phyloP scores from a whole-genome alignment of 2,888 invertebrate genomes.

The Seladonia tumulorum region DNA sequence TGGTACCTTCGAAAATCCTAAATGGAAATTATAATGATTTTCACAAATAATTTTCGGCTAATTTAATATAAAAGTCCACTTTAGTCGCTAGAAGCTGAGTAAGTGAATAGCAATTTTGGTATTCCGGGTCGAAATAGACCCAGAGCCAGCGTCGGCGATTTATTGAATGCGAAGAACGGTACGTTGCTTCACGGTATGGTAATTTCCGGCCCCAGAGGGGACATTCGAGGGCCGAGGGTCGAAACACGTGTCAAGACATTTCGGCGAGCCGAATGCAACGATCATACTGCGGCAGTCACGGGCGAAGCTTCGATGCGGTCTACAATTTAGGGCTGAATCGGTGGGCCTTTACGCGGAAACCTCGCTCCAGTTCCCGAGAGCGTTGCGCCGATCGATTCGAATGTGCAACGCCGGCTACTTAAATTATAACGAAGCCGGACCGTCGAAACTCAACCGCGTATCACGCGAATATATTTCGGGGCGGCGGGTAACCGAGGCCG shows the following conservation, averaged over 20 bases:
- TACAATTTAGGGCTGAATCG: conserved; percentile 41
- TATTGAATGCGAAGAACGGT: no score
- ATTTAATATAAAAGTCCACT: no score
- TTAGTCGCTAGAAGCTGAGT: no score
- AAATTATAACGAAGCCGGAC: conserved; percentile 44
- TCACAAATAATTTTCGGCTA: no score
- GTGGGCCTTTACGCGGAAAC: conserved; percentile 14
- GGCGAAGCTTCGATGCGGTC: conserved; percentile 5
- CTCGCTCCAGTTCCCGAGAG: conserved; percentile 38
- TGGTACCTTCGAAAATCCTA: no score
- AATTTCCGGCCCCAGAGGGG: no score
- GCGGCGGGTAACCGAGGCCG: neutral
- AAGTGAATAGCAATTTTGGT: no score
- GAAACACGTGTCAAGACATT: neutral
- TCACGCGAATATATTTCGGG: neutral
- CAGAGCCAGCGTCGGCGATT: no score
- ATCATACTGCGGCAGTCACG: neutral
- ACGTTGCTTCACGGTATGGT: no score
- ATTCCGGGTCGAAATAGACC: no score
- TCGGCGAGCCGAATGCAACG: neutral
- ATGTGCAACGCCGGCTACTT: conserved; percentile 42
- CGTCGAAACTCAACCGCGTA: conserved; percentile 18
- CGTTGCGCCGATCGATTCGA: conserved; percentile 36
- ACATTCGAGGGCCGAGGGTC: neutral
- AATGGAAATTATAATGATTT: no score